A percentile compares a stretch with the other conserved stretches of the same genome.
Evolutionary conservation across 37 sponge, comb jelly and placozoan genomes (phyloP).

Genomic region (Cliona cf. orientalis): DNA sequence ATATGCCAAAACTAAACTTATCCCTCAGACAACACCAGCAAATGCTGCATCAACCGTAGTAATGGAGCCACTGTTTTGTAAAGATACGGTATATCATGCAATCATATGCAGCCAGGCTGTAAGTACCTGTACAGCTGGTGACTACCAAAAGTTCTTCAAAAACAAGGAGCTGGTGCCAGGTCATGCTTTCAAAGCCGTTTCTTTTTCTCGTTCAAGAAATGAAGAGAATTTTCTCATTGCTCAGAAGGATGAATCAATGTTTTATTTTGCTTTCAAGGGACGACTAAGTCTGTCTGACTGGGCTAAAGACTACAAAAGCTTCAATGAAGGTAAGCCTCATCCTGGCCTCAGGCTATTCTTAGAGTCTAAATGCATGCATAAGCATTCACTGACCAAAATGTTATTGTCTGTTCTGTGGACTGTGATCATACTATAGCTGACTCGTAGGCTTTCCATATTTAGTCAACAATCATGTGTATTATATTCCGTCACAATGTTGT

Average conservation of each 20-base stretch:
- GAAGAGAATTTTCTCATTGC: constrained; percentile 20
- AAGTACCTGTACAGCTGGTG: constrained; percentile 10
- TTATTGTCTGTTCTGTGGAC: no score
- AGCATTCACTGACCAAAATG: no score
- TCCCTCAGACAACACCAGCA: not conserved
- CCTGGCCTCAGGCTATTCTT: no score
- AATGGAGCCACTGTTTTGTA: constrained; percentile 12
- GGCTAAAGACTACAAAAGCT: not conserved
- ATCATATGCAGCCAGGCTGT: constrained; percentile 9
- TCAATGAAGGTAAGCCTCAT: constrained; percentile 30
- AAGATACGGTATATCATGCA: constrained; percentile 30
- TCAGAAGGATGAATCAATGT: constrained; percentile 1
- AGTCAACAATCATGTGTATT: no score
- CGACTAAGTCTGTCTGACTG: not conserved
- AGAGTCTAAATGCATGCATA: no score
- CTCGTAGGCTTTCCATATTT: no score
- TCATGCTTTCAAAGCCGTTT: constrained; percentile 7
- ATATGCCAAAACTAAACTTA: not conserved
- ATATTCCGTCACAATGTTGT: no score
- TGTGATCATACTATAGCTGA: no score
- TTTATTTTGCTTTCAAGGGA: constrained; percentile 32
- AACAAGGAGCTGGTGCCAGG: constrained; percentile 14
- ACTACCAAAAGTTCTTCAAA: constrained; percentile 8
- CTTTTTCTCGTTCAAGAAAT: constrained; percentile 8
- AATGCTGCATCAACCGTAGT: not conserved